Conservation (phyloP, 1,140 invertebrate genomes). For the Drosophila chauvacae region DNA sequence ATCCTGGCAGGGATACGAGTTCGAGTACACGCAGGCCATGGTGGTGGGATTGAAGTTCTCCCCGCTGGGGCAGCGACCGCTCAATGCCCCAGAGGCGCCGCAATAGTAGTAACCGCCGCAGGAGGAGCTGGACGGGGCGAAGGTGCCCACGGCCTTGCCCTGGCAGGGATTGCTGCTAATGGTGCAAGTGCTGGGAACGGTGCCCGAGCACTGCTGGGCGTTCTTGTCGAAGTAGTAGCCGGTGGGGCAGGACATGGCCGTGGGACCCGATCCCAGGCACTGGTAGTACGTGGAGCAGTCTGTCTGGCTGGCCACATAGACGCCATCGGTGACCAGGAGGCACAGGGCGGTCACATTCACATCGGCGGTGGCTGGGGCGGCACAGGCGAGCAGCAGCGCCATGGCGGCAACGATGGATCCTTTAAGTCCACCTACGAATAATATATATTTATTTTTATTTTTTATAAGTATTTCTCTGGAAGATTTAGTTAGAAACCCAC, state of each 20-base stretch:
- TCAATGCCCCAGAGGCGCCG: slow-evolving; percentile 20
- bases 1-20: slow-evolving; percentile 24
- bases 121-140: slow-evolving; percentile 18
- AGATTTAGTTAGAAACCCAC: slow-evolving; percentile 7
- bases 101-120: slow-evolving; percentile 60
- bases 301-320: slow-evolving; percentile 38
- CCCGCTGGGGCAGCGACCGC: slow-evolving; percentile 43
- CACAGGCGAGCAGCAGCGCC: slow-evolving; percentile 35
- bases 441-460: background rate
- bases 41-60: slow-evolving; percentile 52
- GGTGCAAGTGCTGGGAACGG: slow-evolving; percentile 12
- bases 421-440: slow-evolving; percentile 25
- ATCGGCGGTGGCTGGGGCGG: slow-evolving; percentile 27
- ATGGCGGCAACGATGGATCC: slow-evolving; percentile 21
- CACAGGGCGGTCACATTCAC: slow-evolving; percentile 57
- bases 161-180: slow-evolving; percentile 27
- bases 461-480: background rate
- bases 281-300: slow-evolving; percentile 54
- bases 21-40: slow-evolving; percentile 40
- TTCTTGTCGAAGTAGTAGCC: slow-evolving; percentile 49
- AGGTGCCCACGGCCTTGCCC: slow-evolving; percentile 36
- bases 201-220: slow-evolving; percentile 14
- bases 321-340: slow-evolving; percentile 32
- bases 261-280: slow-evolving; percentile 37
- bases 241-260: slow-evolving; percentile 20